Conservation (phyloP, 2,797 vertebrate genomes). For the Centroberyx gerrardi region DNA sequence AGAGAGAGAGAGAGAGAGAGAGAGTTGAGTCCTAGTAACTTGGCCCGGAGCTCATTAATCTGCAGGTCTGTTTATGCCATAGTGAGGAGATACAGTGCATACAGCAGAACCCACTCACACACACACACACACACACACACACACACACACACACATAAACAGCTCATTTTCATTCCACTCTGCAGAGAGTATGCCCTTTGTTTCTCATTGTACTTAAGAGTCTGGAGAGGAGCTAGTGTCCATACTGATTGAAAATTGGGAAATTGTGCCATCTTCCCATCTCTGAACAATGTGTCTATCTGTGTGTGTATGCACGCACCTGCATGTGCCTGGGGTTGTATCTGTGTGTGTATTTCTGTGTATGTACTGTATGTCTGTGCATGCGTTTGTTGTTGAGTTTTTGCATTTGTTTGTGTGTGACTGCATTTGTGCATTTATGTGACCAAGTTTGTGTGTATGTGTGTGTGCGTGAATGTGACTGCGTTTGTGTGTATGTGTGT, state of each 20-base stretch:
- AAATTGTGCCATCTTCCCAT: conserved; percentile 35
- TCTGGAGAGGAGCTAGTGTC: conserved; percentile 53
- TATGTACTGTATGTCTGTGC: neutral
- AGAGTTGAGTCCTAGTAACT: conserved; percentile 50
- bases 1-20: conserved; percentile 25
- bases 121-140: neutral
- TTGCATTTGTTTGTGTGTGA: neutral
- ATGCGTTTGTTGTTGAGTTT: neutral
- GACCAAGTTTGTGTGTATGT: neutral
- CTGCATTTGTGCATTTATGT: neutral
- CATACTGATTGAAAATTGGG: conserved; percentile 59
- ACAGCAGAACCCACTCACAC: conserved; percentile 2
- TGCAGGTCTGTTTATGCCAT: conserved; percentile 61
- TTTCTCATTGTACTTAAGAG: conserved; percentile 70
- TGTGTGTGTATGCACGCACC: conserved; percentile 2
- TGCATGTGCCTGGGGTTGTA: conserved; percentile 1
- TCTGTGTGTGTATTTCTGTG: neutral
- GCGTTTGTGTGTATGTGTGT: neutral
- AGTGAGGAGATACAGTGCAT: conserved; percentile 33
- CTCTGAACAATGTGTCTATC: conserved; percentile 15
- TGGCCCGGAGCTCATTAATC: conserved; percentile 75
- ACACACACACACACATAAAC: conserved; percentile 12
- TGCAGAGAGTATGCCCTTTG: conserved; percentile 69
- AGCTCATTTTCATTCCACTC: conserved; percentile 71
- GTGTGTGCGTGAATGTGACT: neutral